These are phyloP conservation scores for Anoplius nigerrimus DNA, from an alignment of 2,888 invertebrate genomes.

Conservation along the genomic window DNA sequence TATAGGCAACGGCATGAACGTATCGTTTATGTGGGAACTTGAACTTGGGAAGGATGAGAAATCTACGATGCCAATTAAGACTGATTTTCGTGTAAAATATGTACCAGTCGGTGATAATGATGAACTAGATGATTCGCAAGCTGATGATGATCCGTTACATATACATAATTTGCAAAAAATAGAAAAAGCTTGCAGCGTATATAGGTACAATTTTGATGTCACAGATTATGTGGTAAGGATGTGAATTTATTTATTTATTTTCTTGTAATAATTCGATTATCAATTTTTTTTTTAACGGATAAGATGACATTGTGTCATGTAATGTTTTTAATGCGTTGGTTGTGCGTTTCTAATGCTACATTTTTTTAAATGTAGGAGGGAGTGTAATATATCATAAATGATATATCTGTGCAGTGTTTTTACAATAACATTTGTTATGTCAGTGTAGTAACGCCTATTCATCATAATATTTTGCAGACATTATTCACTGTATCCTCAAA, in stretches of 20 bases:
- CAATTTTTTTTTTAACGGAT: too few species aligned
- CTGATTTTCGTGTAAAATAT: conserved; percentile 81
- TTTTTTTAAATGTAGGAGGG: too few species aligned
- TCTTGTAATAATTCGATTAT: too few species aligned
- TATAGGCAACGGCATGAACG: conserved; percentile 85
- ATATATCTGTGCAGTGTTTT: too few species aligned
- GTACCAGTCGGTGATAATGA: conserved; percentile 69
- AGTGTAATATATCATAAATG: too few species aligned
- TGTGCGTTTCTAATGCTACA: background rate
- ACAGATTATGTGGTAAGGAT: conserved; percentile 84
- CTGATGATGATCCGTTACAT: conserved; percentile 70
- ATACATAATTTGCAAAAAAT: conserved; percentile 76
- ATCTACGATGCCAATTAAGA: conserved; percentile 76
- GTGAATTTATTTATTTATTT: conserved; percentile 1
- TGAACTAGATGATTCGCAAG: conserved; percentile 57
- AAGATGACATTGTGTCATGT: background rate
- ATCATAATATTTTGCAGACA: conserved; percentile 78
- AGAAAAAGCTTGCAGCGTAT: conserved; percentile 68
- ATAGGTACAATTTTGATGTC: conserved; percentile 85
- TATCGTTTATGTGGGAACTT: conserved; percentile 90
- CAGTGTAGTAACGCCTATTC: background rate
- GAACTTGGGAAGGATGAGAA: conserved; percentile 71
- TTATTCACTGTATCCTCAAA: conserved; percentile 87
- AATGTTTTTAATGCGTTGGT: background rate
- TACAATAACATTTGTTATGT: too few species aligned